Conservation (phyloP, 2,113 vertebrate genomes). For the Zosterops lateralis region DNA sequence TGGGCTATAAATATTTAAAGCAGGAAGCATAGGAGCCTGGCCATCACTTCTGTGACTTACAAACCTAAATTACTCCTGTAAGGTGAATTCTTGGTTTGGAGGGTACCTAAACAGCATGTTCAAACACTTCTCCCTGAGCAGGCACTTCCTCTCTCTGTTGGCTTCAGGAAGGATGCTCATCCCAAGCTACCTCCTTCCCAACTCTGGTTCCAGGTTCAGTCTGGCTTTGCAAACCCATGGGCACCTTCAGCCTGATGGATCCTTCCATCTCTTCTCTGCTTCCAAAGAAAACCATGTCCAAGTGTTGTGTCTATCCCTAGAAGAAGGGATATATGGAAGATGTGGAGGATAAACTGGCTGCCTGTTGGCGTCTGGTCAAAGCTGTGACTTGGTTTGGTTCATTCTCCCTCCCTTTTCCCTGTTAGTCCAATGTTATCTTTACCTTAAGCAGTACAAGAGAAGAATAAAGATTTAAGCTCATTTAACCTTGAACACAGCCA, state of each 20-base stretch:
- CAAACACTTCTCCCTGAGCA: not conserved
- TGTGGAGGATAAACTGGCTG: not conserved
- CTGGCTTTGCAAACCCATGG: accelerated
- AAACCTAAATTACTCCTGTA: not conserved
- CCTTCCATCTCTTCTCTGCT: not conserved
- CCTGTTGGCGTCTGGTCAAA: not conserved
- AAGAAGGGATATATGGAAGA: accelerated
- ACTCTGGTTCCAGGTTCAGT: not conserved
- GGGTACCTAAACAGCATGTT: not conserved
- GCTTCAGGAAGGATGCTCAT: not conserved
- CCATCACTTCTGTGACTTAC: accelerated
- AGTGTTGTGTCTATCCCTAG: not conserved
- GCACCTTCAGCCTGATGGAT: not conserved
- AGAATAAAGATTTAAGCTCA: constrained; percentile 60
- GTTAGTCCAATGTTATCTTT: not conserved
- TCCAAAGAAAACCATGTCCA: not conserved
- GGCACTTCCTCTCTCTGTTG: not conserved
- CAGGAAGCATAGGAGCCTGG: not conserved
- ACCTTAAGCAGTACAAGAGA: not conserved
- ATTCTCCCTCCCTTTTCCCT: not conserved
- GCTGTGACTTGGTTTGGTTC: not conserved
- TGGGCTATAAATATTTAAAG: not conserved
- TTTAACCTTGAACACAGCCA: constrained; percentile 69
- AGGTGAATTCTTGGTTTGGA: not conserved
- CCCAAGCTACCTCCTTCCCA: accelerated